phyloP scores from a whole-genome alignment of 2,888 invertebrate species.

The Acanthosoma haemorrhoidale region DNA sequence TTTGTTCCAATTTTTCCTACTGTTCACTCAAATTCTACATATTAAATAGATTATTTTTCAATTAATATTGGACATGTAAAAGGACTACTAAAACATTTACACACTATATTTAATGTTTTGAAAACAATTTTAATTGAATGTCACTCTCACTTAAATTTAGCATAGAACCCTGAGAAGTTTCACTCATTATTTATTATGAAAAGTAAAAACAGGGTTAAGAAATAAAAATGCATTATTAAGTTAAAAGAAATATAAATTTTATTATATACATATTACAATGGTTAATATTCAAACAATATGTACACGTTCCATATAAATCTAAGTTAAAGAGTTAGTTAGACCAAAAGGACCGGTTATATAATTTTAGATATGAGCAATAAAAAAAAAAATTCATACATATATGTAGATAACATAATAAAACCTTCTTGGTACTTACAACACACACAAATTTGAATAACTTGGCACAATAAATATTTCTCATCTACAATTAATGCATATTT shows the following conservation, averaged over 20 bases:
- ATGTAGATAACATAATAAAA: neutral
- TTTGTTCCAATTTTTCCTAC: too few species aligned
- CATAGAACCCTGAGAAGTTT: neutral
- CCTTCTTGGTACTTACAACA: neutral
- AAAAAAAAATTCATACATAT: neutral
- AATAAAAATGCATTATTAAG: neutral
- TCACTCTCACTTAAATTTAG: neutral
- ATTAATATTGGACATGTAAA: too few species aligned
- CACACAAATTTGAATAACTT: neutral
- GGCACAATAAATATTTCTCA: neutral
- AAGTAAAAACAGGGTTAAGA: neutral
- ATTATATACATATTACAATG: slow-evolving; percentile 3
- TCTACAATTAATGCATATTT: neutral
- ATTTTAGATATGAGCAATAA: neutral
- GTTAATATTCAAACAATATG: slow-evolving; percentile 2
- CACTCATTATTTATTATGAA: too few species aligned
- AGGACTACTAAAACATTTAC: too few species aligned
- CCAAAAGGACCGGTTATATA: neutral
- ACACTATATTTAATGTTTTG: too few species aligned
- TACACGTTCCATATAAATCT: neutral
- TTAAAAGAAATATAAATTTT: slow-evolving; percentile 5
- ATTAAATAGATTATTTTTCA: too few species aligned
- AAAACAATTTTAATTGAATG: too few species aligned
- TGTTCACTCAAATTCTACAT: too few species aligned
- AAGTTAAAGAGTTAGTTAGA: neutral